These are phyloP conservation scores for Trinorchestia longiramus DNA, from an alignment of 1,140 invertebrate genomes.

Conservation along the genomic window DNA sequence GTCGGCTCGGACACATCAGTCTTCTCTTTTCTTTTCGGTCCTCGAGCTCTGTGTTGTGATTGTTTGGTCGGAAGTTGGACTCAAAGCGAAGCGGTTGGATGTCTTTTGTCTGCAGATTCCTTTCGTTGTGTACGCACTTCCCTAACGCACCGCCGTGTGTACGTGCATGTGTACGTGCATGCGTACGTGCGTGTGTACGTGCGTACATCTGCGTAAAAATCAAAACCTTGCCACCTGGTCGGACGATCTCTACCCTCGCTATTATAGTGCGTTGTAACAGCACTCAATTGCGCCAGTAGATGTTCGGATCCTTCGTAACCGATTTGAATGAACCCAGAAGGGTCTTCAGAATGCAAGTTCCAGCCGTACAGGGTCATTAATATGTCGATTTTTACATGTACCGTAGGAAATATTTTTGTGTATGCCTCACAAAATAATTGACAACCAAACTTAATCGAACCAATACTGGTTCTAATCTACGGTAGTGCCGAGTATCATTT, in stretches of 20 bases:
- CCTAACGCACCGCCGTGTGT: neutral
- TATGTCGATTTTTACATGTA: neutral
- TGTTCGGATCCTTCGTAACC: neutral
- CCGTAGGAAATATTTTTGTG: neutral
- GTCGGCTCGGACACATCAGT: neutral
- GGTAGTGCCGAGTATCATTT: too few relatives aligned
- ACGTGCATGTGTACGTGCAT: too few relatives aligned
- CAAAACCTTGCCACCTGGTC: neutral
- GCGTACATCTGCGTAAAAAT: neutral
- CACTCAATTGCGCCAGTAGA: neutral
- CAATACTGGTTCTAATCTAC: too few relatives aligned
- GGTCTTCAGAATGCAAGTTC: too few relatives aligned
- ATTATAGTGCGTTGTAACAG: neutral
- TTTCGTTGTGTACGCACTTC: neutral
- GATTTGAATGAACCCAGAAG: neutral
- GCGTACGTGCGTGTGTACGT: neutral
- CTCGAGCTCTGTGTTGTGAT: neutral
- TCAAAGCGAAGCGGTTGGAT: constrained; percentile 35
- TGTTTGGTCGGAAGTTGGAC: constrained; percentile 48
- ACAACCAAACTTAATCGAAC: neutral
- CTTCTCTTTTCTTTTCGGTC: neutral
- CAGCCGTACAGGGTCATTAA: neutral
- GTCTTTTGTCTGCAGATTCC: constrained; percentile 21
- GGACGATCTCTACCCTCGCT: neutral
- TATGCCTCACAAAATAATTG: neutral